Conservation (phyloP, 2,888 invertebrate genomes). For the Sphinx pinastri region DNA sequence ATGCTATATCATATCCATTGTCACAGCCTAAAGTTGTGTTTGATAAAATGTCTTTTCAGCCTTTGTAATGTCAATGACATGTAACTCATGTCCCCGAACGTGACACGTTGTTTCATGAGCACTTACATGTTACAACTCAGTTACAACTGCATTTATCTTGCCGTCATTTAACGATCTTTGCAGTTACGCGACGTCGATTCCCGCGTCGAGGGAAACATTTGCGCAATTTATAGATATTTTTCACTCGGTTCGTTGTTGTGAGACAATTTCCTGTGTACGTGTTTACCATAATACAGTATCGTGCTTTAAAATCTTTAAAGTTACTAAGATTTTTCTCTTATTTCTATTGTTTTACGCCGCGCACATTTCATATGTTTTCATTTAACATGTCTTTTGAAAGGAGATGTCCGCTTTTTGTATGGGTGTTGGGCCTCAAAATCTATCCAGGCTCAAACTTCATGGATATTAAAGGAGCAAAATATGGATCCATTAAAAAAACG, state of each 20-base stretch:
- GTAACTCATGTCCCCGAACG: not conserved
- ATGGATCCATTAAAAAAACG: no score
- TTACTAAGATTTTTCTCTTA: conserved; percentile 1
- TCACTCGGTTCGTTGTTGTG: conserved; percentile 17
- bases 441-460: no score
- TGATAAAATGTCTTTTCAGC: no score
- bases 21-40: no score
- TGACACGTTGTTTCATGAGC: conserved; percentile 12
- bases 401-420: no score
- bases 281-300: conserved; percentile 1
- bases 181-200: conserved; percentile 16
- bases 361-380: no score
- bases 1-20: no score
- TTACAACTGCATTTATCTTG: conserved; percentile 19
- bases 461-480: no score
- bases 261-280: conserved; percentile 21
- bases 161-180: conserved; percentile 16
- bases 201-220: conserved; percentile 21
- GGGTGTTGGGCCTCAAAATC: no score
- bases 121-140: conserved; percentile 19
- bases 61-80: not conserved
- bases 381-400: no score
- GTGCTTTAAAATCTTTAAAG: conserved; percentile 5
- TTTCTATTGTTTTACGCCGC: not conserved
- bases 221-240: conserved; percentile 21